A percentile compares a stretch with the other conserved stretches of the same genome.
Conservation (phyloP, 1,140 invertebrate species). For the Uloborus diversus region DNA sequence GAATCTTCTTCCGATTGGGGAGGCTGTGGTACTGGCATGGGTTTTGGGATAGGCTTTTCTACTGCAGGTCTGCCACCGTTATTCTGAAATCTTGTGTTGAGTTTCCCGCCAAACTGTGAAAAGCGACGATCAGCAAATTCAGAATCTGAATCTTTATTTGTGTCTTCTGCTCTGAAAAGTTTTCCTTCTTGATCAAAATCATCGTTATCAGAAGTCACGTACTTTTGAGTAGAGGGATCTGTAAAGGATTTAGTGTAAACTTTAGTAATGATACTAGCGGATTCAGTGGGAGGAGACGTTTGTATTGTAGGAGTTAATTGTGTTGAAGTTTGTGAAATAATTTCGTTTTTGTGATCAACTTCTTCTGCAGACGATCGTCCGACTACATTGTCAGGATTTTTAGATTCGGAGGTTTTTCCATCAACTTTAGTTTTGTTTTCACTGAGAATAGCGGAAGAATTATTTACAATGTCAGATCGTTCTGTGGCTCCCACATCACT, state of each 20-base stretch:
- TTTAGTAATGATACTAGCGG: neutral
- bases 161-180: constrained; percentile 34
- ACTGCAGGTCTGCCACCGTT: neutral
- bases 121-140: neutral
- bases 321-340: neutral
- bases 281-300: neutral
- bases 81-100: neutral
- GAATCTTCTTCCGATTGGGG: constrained; percentile 25
- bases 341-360: neutral
- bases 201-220: neutral
- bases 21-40: neutral
- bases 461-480: neutral
- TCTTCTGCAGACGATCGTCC: neutral
- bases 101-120: neutral
- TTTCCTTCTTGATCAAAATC: neutral
- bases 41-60: neutral
- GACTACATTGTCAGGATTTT: neutral
- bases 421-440: neutral
- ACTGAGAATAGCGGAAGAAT: neutral
- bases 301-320: neutral
- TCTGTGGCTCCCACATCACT: neutral
- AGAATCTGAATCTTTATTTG: neutral
- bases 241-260: no score
- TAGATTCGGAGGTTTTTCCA: neutral
- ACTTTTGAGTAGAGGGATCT: no score